A percentile compares a stretch with the other conserved stretches of the same genome.
Evolutionary conservation across 2,797 vertebrate species (phyloP).

Genomic region (Cyprinodon diabolis): DNA sequence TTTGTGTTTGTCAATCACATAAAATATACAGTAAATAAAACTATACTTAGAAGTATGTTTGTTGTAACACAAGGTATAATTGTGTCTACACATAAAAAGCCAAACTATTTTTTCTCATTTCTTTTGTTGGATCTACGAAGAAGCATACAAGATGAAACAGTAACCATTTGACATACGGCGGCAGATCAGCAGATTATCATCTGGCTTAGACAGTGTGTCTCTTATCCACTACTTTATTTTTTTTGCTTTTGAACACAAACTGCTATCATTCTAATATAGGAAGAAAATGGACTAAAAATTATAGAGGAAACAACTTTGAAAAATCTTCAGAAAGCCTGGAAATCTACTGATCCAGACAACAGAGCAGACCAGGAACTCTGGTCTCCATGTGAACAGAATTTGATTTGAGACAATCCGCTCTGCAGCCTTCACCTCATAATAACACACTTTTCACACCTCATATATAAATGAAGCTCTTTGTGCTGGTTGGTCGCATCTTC

Average conservation of each 20-base stretch:
- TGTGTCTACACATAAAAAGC: neutral
- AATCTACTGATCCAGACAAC: neutral
- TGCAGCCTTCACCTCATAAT: constrained; percentile 30
- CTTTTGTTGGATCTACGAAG: neutral
- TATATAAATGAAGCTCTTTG: constrained; percentile 25
- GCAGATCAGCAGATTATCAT: neutral
- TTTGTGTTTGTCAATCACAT: neutral
- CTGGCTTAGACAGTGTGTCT: neutral
- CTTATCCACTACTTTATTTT: neutral
- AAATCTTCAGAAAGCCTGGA: neutral
- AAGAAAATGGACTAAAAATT: neutral
- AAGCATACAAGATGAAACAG: neutral
- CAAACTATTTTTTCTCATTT: neutral
- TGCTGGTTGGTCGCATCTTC: constrained; percentile 20
- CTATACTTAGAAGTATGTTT: neutral
- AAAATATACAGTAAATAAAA: neutral
- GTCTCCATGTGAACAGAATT: constrained; percentile 61
- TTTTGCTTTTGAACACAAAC: neutral
- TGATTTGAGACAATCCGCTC: constrained; percentile 20
- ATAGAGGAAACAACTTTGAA: neutral
- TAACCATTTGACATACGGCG: neutral
- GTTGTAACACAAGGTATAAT: neutral
- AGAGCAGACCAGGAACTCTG: constrained; percentile 19
- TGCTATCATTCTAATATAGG: too few relatives aligned
- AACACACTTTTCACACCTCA: constrained; percentile 44